Conservation (phyloP, 2,888 invertebrate genomes). For the Hololepta plana region DNA sequence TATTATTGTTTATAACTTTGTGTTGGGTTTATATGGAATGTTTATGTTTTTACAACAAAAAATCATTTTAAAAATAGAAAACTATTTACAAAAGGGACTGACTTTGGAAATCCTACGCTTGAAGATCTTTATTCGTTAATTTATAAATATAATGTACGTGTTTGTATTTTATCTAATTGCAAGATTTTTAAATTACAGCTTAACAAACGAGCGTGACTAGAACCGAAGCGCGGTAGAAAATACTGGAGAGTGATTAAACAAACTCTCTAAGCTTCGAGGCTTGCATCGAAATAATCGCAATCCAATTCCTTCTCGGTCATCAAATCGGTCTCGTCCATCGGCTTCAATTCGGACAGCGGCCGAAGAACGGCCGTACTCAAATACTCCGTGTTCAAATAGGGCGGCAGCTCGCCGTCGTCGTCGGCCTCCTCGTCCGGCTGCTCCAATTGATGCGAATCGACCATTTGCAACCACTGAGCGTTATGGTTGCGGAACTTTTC, state of each 20-base stretch:
- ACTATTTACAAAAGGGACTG: too few relatives aligned
- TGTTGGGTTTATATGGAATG: conserved; percentile 30
- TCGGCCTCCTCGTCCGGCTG: conserved; percentile 24
- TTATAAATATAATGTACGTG: too few relatives aligned
- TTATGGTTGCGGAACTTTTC: conserved; percentile 98
- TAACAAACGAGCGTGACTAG: too few relatives aligned
- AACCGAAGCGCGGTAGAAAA: too few relatives aligned
- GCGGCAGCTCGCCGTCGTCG: conserved; percentile 50
- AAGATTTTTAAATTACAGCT: too few relatives aligned
- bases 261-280: conserved; percentile 16
- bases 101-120: too few relatives aligned
- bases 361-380: conserved; percentile 26
- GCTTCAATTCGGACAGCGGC: conserved; percentile 19
- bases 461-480: conserved; percentile 95
- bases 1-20: too few relatives aligned
- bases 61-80: conserved; percentile 7
- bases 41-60: conserved; percentile 19
- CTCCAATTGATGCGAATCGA: conserved; percentile 45
- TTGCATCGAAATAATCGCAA: conserved; percentile 22
- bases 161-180: too few relatives aligned
- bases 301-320: conserved; percentile 20
- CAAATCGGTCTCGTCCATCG: conserved; percentile 17
- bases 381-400: conserved; percentile 56
- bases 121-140: too few relatives aligned
- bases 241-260: too few relatives aligned